Base-by-base conservation (phyloP, 2,888 invertebrate species). In the Oasisia sp. region DNA sequence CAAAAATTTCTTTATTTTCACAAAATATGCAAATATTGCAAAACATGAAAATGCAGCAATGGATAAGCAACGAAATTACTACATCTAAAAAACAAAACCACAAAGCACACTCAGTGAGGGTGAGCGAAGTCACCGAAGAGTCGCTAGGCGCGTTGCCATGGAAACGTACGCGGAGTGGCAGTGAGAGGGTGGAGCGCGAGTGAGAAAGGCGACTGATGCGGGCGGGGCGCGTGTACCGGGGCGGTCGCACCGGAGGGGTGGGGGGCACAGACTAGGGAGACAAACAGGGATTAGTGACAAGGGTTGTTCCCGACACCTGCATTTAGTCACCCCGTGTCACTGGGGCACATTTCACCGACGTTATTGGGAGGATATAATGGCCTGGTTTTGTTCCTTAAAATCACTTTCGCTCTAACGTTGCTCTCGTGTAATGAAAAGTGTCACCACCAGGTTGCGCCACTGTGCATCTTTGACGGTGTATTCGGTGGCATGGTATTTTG, bases 181-280 rank as follows among this genome's bases (percentile, higher is more conserved):
- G 74, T 0, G 74, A 74, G 74, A 74, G 74, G 0, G 74, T 74
- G 74, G 74, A 74, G 7, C 74, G 74, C 27, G 74, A 74, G 27
- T 74, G 74, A 74, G 74, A 74, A 27, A 74, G 27, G 74, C 74
- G 74, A 74, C 74, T 74, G 74, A 74, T 74, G 74, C 74, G 74
- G 7, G 74, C 74, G 74, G 74, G 74, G 74, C 74, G 74, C 27
- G 74, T 74, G 74, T 74, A 74, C 74, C 74, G 74, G 4, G 74
- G 74, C 19, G 74, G 74, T 7, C 74, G 74, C 74, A 74, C n/a
- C 74, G 74, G 74, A 4, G 74, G 74, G 5, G 74, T 74, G 74
- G 74, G 27, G 3, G 74, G 74, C 27, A 74, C 19, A 27, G 74
- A 74, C 74, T 74, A n/a, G 1, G 74, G n/a, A n/a, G 74, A n/a